phyloP scores from a whole-genome alignment of 2,888 invertebrate species.

The Rugalucina vietnamica region DNA sequence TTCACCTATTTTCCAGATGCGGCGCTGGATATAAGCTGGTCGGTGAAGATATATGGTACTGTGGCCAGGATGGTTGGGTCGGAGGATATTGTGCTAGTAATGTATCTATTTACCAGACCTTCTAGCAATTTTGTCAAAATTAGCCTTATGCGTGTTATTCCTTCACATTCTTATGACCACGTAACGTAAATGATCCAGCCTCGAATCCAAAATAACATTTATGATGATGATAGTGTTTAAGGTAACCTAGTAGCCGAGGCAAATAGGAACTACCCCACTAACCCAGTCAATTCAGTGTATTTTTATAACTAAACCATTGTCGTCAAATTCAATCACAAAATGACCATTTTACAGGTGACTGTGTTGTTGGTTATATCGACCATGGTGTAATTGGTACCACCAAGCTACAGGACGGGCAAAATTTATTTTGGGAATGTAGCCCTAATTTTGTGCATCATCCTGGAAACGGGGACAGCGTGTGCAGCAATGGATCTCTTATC shows the following conservation, averaged over 20 bases:
- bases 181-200: too few relatives aligned
- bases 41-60: neutral
- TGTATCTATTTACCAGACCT: too few relatives aligned
- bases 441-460: neutral
- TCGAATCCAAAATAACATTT: too few relatives aligned
- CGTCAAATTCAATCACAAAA: too few relatives aligned
- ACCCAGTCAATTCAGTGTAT: too few relatives aligned
- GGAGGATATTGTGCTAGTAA: neutral
- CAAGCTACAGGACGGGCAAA: neutral
- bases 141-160: too few relatives aligned
- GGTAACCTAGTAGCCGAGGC: too few relatives aligned
- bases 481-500: neutral
- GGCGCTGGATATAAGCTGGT: neutral
- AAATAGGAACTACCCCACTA: too few relatives aligned
- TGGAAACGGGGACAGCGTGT: neutral
- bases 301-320: too few relatives aligned
- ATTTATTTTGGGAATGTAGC: neutral
- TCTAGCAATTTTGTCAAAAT: too few relatives aligned
- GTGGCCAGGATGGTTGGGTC: neutral
- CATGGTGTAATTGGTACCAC: neutral
- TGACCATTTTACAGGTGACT: neutral
- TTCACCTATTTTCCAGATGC: neutral
- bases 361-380: neutral
- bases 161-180: too few relatives aligned
- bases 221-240: too few relatives aligned